A percentile compares a stretch with the other conserved stretches of the same genome.
These are phyloP conservation scores for Pocillopora verrucosa DNA, from an alignment of 64 coral and sea anemone genomes.

Conservation along the genomic window DNA sequence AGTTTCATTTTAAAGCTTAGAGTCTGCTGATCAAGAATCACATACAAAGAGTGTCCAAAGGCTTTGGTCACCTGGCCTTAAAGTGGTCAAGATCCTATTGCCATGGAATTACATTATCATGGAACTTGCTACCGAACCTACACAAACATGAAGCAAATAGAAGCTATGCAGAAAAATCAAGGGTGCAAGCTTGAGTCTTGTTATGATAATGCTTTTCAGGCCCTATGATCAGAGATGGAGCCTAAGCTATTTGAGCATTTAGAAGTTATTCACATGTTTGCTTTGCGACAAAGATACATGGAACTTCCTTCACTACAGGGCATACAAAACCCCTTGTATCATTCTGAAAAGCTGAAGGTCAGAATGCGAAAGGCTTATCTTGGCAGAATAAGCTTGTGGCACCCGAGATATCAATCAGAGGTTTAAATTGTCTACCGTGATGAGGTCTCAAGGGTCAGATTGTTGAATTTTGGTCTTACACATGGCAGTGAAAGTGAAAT, in stretches of 20 bases:
- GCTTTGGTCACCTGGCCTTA: background rate
- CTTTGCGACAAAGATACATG: conserved; percentile 11
- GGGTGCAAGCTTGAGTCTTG: conserved; percentile 3
- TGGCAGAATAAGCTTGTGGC: conserved; percentile 51
- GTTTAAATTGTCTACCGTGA: conserved; percentile 44
- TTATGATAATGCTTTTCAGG: conserved; percentile 32
- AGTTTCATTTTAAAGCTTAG: background rate
- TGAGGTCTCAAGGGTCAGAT: conserved; percentile 47
- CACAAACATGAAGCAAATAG: conserved; percentile 1
- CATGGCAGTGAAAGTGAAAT: background rate
- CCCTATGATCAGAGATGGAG: background rate
- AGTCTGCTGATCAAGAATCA: background rate
- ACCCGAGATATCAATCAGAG: conserved; percentile 38
- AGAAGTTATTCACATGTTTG: conserved; percentile 34
- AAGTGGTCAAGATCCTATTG: background rate
- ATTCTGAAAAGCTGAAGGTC: conserved; percentile 49
- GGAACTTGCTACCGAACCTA: background rate
- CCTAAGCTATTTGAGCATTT: background rate
- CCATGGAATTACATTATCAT: conserved; percentile 19
- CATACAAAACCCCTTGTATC: conserved; percentile 17
- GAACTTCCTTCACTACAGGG: conserved; percentile 2
- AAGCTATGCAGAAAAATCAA: background rate
- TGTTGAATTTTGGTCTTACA: conserved; percentile 33
- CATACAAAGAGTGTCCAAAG: background rate
- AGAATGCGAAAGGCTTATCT: conserved; percentile 33